Percentiles rank a stretch among this genome's conserved stretches.
Conservation (phyloP, 2,888 invertebrate species). For the Pheosia gnoma region DNA sequence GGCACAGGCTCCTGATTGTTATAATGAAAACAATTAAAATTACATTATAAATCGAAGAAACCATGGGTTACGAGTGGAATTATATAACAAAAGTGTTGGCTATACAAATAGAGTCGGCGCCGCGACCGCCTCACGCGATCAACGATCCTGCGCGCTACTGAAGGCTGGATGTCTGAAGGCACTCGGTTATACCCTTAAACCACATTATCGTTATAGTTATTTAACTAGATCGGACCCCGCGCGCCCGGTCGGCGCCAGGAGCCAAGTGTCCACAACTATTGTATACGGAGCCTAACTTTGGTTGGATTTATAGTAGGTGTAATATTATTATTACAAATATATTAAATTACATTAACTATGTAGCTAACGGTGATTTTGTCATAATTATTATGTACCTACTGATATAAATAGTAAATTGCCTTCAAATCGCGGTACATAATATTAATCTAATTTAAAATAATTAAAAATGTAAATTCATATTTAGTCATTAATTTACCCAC, state of each 20-base stretch:
- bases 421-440: slow-evolving; percentile 26
- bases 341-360: slow-evolving; percentile 48
- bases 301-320: slow-evolving; percentile 53
- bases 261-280: slow-evolving; percentile 48
- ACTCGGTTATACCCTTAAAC: slow-evolving; percentile 78
- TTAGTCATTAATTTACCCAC: slow-evolving; percentile 22
- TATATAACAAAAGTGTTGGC: slow-evolving; percentile 1
- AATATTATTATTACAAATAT: slow-evolving; percentile 38
- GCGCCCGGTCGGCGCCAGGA: slow-evolving; percentile 23
- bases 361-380: slow-evolving; percentile 61
- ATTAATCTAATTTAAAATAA: slow-evolving; percentile 27
- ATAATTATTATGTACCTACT: slow-evolving; percentile 48
- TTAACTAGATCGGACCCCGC: slow-evolving; percentile 42
- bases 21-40: slow-evolving; percentile 35
- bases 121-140: slow-evolving; percentile 67
- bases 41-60: slow-evolving; percentile 8
- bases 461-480: slow-evolving; percentile 20
- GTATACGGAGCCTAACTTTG: slow-evolving; percentile 67
- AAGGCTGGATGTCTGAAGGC: slow-evolving; percentile 83
- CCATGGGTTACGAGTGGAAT: slow-evolving; percentile 3
- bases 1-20: slow-evolving; percentile 51
- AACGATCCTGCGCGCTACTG: slow-evolving; percentile 73
- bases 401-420: slow-evolving; percentile 42
- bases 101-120: slow-evolving; percentile 44
- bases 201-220: slow-evolving; percentile 59